A percentile compares a stretch with the other conserved stretches of the same genome.
Conservation (phyloP, 2,888 invertebrate genomes). For the Nyleta sp. region DNA sequence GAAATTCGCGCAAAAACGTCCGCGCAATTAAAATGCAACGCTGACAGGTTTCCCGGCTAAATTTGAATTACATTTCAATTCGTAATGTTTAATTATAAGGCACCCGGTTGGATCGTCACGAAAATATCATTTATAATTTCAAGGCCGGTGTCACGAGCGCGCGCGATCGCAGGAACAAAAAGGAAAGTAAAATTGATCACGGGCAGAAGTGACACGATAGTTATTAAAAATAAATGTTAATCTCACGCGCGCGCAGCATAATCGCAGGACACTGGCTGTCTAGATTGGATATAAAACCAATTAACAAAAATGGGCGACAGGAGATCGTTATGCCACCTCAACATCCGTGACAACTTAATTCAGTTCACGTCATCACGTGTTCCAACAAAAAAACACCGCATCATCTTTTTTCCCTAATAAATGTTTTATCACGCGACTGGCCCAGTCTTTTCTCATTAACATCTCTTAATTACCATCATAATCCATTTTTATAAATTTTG, state of each 20-base stretch:
- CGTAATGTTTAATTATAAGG: neutral
- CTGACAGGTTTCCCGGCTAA: neutral
- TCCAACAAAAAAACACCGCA: slow-evolving; percentile 23
- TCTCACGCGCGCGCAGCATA: slow-evolving; percentile 36
- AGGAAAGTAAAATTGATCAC: slow-evolving; percentile 22
- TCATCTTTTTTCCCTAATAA: slow-evolving; percentile 35
- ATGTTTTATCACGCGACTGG: slow-evolving; percentile 30
- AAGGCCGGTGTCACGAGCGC: slow-evolving; percentile 13
- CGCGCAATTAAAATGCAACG: neutral
- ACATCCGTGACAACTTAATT: slow-evolving; percentile 63
- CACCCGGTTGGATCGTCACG: no score
- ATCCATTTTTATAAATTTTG: neutral
- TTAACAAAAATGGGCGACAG: slow-evolving; percentile 62
- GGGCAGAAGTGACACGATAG: slow-evolving; percentile 36
- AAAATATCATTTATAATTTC: slow-evolving; percentile 26
- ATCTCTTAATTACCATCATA: slow-evolving; percentile 11
- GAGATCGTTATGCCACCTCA: slow-evolving; percentile 58
- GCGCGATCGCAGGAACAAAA: neutral
- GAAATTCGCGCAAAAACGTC: no score
- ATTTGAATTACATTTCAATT: neutral
- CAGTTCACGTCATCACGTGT: slow-evolving; percentile 50
- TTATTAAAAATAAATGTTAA: slow-evolving; percentile 59
- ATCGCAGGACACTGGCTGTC: slow-evolving; percentile 45
- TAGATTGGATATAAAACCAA: slow-evolving; percentile 63
- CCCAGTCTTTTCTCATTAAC: neutral